These are phyloP conservation scores for Perca schrenkii DNA, from an alignment of 2,113 vertebrate genomes.

Conservation along the genomic window DNA sequence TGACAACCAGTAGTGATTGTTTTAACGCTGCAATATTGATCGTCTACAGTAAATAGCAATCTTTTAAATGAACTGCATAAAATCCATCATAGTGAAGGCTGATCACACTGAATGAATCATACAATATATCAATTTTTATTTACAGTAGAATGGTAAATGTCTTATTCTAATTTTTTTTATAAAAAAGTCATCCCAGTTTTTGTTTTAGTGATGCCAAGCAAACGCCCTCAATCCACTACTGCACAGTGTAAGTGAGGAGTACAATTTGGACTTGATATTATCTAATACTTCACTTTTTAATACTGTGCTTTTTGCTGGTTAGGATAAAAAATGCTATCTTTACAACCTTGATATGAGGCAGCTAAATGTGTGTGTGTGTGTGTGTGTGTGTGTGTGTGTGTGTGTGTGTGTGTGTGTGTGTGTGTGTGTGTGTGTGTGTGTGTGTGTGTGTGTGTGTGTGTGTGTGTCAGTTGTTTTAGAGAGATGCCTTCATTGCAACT, in stretches of 20 bases:
- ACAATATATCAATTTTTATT: background rate
- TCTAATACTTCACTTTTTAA: conserved; percentile 23
- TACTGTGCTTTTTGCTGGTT: background rate
- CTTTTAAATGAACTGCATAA: conserved; percentile 1
- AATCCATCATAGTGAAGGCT: conserved; percentile 19
- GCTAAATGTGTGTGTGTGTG: background rate
- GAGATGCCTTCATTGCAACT: conserved; percentile 22
- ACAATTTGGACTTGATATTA: background rate
- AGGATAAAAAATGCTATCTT: conserved; percentile 4
- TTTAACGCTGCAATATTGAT: conserved; percentile 26
- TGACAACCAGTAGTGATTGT: conserved; percentile 29
- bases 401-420: too few species aligned
- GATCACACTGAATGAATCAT: background rate
- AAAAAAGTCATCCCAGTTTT: background rate
- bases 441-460: background rate
- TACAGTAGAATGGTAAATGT: background rate
- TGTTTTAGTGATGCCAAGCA: background rate
- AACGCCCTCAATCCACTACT: background rate
- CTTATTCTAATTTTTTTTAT: background rate
- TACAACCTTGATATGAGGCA: background rate
- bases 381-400: background rate
- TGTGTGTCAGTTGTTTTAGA: conserved; percentile 8
- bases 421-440: background rate
- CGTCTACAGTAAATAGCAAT: background rate
- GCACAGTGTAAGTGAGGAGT: background rate